phyloP scores from a whole-genome alignment of 2,113 vertebrate species.

The Microtus montanus region DNA sequence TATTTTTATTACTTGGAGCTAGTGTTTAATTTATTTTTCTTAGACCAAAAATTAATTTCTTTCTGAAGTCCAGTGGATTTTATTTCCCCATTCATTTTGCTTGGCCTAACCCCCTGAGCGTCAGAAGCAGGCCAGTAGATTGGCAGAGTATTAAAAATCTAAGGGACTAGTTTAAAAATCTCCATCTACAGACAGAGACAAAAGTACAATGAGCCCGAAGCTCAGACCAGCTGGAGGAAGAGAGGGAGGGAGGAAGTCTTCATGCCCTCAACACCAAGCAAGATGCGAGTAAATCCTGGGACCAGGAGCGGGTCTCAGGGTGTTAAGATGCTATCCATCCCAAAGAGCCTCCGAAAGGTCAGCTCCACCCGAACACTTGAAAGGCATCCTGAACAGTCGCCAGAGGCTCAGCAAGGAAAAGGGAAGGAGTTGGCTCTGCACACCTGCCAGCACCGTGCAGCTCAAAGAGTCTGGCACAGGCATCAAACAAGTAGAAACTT shows the following conservation, averaged over 20 bases:
- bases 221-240: neutral
- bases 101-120: neutral
- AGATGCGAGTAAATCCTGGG: neutral
- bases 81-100: neutral
- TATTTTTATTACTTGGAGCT: neutral
- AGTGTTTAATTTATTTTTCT: neutral
- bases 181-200: neutral
- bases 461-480: neutral
- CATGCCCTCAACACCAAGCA: neutral
- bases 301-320: neutral
- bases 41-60: neutral
- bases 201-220: neutral
- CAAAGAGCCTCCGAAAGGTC: neutral
- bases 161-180: neutral
- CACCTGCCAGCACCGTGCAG: neutral
- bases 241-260: neutral
- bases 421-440: neutral
- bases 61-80: constrained; percentile 5
- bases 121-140: neutral
- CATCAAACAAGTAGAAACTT: neutral
- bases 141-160: neutral
- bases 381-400: neutral
- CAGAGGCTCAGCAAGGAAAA: neutral
- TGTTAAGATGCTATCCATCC: neutral
- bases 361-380: neutral